Evolutionary conservation across 2,113 vertebrate species (phyloP), one percentile per base, ranked within the genome.

Genomic region (Gopherus evgoodei): DNA sequence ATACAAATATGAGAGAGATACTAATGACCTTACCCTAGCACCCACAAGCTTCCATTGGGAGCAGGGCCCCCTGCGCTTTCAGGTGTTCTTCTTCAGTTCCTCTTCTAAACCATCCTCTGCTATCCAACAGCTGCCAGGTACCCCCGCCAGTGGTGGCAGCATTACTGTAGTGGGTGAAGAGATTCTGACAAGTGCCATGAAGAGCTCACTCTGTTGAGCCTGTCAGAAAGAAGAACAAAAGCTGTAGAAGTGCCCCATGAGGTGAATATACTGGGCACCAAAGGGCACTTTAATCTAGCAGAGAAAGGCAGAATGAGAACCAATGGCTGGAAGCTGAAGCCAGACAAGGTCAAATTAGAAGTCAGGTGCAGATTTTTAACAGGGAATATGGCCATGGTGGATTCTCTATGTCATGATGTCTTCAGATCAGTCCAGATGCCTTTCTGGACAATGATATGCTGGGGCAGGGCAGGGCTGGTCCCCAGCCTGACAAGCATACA

Each of bases 141-240:
- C 29, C 57, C 11, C 25, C 57, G 5, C 29, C 57, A 62, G 57
- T 4, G 12, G 29, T 62, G 57, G 57, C 57, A 13, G 57, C 27
- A 29, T 62, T 62, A 29, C 12, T 62, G 27, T 62, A 29, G 57
- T 62, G 57, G 29, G 57, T 13, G 49, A 92, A 91, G 90, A 89
- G 22, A 84, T 54, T 56, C 80, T 62, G 3, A 76, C 88, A 93
- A 93, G 83, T 54, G 83, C 10, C 89, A 88, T 91, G 91, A 93
- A 69, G 31, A 87, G 93, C 88, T 91, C 65, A 79, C 87, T 80
- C 42, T 87, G 65, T 85, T 94, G 50, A 47, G 93, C 93, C 92
- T 91, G 87, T 91, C 93, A 90, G 50, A 91, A 88, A 86, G 86
- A 90, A 81, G 83, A 96, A 78, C 91, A 92, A 65, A 83, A 75